Percentiles rank a stretch among this genome's conserved stretches.
These are phyloP conservation scores for Ectemnius lituratus DNA, from an alignment of 2,888 invertebrate genomes.

Conservation along the genomic window DNA sequence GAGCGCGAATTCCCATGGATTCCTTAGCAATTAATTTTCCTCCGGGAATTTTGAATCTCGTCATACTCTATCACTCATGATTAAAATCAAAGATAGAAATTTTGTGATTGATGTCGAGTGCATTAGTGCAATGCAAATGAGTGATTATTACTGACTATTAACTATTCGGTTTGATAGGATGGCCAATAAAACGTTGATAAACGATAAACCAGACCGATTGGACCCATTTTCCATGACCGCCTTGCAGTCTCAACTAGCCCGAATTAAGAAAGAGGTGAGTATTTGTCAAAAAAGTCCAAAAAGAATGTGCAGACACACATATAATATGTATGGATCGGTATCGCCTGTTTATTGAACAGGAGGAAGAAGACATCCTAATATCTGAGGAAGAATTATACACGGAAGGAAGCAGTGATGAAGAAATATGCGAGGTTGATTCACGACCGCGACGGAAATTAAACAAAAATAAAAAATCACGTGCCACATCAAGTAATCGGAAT, in stretches of 20 bases:
- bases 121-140: background rate
- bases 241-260: slow-evolving; percentile 64
- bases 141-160: too few species aligned
- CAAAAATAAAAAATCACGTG: slow-evolving; percentile 19
- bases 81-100: too few species aligned
- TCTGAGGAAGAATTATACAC: slow-evolving; percentile 79
- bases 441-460: slow-evolving; percentile 32
- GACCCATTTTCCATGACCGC: slow-evolving; percentile 44
- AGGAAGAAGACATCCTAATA: slow-evolving; percentile 78
- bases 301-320: too few species aligned
- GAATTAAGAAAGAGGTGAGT: slow-evolving; percentile 70
- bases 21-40: slow-evolving; percentile 9
- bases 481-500: slow-evolving; percentile 4
- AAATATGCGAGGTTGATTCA: slow-evolving; percentile 58
- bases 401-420: slow-evolving; percentile 78
- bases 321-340: slow-evolving; percentile 3
- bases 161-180: slow-evolving; percentile 20
- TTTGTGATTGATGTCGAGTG: background rate
- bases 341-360: slow-evolving; percentile 60
- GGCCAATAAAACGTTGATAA: slow-evolving; percentile 30
- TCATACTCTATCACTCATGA: too few species aligned
- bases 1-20: slow-evolving; percentile 1
- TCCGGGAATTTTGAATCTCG: background rate
- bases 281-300: background rate
- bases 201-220: slow-evolving; percentile 20